Evolutionary conservation across 1,140 invertebrate species (phyloP).

Genomic region (Samia ricini): DNA sequence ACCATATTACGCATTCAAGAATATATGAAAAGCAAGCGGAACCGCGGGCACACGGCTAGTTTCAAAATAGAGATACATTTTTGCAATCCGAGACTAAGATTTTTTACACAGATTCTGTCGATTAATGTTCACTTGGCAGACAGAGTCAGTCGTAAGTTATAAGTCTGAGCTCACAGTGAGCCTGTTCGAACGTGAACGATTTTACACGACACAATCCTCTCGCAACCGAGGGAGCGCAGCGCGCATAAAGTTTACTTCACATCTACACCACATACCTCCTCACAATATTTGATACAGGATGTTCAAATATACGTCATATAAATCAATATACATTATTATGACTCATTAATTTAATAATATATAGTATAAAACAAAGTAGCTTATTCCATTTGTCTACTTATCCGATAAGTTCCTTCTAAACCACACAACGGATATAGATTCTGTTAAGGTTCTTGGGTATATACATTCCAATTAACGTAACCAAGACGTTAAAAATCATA

Average conservation of each 20-base stretch:
- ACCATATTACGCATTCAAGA: too few relatives aligned
- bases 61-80: neutral
- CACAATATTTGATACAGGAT: slow-evolving; percentile 32
- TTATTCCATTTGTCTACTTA: too few relatives aligned
- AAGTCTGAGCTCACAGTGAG: neutral
- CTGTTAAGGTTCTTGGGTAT: too few relatives aligned
- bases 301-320: slow-evolving; percentile 6
- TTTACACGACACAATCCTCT: slow-evolving; percentile 20
- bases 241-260: slow-evolving; percentile 34
- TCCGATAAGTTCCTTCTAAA: too few relatives aligned
- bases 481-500: too few relatives aligned
- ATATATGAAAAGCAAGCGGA: too few relatives aligned
- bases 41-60: too few relatives aligned
- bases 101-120: neutral
- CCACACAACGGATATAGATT: too few relatives aligned
- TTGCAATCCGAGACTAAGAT: neutral
- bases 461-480: too few relatives aligned
- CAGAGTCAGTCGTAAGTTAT: neutral
- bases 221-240: slow-evolving; percentile 37
- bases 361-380: too few relatives aligned
- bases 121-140: neutral
- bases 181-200: slow-evolving; percentile 21
- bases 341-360: too few relatives aligned
- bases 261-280: slow-evolving; percentile 20
- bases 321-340: too few relatives aligned